Evolutionary conservation across 2,113 vertebrate species (phyloP).

Genomic region (Leptobrachium leishanense): DNA sequence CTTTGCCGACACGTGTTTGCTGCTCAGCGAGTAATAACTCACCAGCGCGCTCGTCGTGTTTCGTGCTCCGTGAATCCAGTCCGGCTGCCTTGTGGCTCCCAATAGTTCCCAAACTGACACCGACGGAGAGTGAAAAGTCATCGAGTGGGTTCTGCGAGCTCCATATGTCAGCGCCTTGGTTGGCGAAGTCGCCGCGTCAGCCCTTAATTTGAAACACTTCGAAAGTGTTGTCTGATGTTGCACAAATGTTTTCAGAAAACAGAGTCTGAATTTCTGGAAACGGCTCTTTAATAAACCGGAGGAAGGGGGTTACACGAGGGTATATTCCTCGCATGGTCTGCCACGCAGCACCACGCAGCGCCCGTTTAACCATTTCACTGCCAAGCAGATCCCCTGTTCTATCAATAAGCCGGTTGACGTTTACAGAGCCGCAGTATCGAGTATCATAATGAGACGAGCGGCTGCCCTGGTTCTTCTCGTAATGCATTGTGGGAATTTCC

Average conservation of each 20-base stretch:
- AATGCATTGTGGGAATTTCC: neutral
- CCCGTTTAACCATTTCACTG: neutral
- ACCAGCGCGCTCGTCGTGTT: too few relatives aligned
- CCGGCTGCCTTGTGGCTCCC: conserved; percentile 47
- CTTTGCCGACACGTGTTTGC: too few relatives aligned
- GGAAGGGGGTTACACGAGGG: conserved; percentile 51
- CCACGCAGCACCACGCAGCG: neutral
- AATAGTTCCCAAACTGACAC: conserved; percentile 55
- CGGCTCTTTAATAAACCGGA: conserved; percentile 67
- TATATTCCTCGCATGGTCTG: neutral
- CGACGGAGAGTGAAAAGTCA: conserved; percentile 66
- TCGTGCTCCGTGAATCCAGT: conserved; percentile 13
- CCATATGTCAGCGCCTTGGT: conserved; percentile 72
- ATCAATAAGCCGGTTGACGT: neutral
- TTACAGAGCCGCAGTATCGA: neutral
- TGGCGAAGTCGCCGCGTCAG: conserved; percentile 70
- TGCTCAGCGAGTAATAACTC: too few relatives aligned
- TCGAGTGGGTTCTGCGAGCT: conserved; percentile 65
- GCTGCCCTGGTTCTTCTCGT: neutral
- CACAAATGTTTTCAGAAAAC: conserved; percentile 76
- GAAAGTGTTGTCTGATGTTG: conserved; percentile 75
- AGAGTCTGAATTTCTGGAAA: conserved; percentile 74
- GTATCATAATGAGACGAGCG: neutral
- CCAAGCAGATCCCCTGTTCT: neutral
- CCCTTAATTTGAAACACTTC: conserved; percentile 71